Evolutionary conservation across 1,140 invertebrate genomes (phyloP).

Genomic region (Nomia melanderi): DNA sequence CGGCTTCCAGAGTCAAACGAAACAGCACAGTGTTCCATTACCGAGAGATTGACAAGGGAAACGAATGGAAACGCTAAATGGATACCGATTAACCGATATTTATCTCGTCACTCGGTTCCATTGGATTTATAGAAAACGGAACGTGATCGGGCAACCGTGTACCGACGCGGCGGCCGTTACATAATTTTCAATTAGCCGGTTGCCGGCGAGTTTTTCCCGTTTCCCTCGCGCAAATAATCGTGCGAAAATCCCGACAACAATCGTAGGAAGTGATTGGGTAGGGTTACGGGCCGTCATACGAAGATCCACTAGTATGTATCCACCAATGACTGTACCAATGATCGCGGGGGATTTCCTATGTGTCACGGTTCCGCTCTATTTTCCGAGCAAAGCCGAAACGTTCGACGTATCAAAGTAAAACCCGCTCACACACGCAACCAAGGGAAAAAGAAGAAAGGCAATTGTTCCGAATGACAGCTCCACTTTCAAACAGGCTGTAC

Average conservation of each 20-base stretch:
- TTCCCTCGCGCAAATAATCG: slow-evolving; percentile 56
- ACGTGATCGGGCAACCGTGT: slow-evolving; percentile 48
- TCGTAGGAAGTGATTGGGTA: slow-evolving; percentile 60
- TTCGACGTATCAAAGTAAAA: too few species aligned
- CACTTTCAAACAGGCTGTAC: too few species aligned
- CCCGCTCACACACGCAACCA: too few species aligned
- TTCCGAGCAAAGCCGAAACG: not conserved
- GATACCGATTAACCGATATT: not conserved
- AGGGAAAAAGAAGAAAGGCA: too few species aligned
- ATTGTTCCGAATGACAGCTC: too few species aligned
- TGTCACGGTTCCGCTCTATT: slow-evolving; percentile 61
- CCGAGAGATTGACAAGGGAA: not conserved
- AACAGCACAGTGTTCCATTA: not conserved
- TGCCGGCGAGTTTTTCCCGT: slow-evolving; percentile 42
- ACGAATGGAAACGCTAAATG: not conserved
- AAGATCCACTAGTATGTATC: slow-evolving; percentile 45
- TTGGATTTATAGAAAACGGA: slow-evolving; percentile 52
- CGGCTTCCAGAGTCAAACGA: not conserved
- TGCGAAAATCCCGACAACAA: slow-evolving; percentile 63
- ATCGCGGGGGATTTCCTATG: slow-evolving; percentile 51
- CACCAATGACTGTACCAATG: slow-evolving; percentile 22
- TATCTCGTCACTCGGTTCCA: not conserved
- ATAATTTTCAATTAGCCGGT: slow-evolving; percentile 54
- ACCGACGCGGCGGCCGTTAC: slow-evolving; percentile 13
- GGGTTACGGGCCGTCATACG: slow-evolving; percentile 21